These are phyloP conservation scores for Deroplatys truncata DNA, from an alignment of 2,888 invertebrate species.

Conservation along the genomic window DNA sequence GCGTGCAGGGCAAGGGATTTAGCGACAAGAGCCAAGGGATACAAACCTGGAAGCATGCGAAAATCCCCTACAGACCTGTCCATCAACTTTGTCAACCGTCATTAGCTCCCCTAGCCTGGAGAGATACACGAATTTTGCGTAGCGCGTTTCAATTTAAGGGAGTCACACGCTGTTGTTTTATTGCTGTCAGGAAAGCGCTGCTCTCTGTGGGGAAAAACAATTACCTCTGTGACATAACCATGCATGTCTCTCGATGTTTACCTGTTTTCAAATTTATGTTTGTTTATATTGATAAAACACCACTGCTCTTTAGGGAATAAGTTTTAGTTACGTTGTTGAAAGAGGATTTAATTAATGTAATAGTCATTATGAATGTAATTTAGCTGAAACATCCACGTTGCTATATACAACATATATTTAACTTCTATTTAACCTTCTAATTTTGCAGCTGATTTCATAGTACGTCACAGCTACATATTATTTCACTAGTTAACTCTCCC, in stretches of 20 bases:
- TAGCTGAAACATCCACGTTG: neutral
- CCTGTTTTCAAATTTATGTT: neutral
- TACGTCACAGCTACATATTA: too few relatives aligned
- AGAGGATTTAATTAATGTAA: neutral
- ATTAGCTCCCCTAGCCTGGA: neutral
- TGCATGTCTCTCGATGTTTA: neutral
- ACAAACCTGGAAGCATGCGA: neutral
- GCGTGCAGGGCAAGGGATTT: neutral
- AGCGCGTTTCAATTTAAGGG: neutral
- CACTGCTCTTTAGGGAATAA: neutral
- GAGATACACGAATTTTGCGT: neutral
- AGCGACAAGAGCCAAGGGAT: neutral
- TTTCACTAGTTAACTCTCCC: too few relatives aligned
- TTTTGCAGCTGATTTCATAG: too few relatives aligned
- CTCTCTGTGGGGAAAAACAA: neutral
- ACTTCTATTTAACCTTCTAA: too few relatives aligned
- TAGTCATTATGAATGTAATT: neutral
- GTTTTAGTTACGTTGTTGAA: neutral
- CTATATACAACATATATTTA: too few relatives aligned
- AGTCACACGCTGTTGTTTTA: neutral
- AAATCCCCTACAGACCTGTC: neutral
- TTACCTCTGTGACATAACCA: neutral
- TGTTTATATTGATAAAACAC: neutral
- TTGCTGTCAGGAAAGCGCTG: neutral
- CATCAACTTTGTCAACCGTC: neutral